Conservation (phyloP, 2,113 vertebrate species). For the Etheostoma cragini region DNA sequence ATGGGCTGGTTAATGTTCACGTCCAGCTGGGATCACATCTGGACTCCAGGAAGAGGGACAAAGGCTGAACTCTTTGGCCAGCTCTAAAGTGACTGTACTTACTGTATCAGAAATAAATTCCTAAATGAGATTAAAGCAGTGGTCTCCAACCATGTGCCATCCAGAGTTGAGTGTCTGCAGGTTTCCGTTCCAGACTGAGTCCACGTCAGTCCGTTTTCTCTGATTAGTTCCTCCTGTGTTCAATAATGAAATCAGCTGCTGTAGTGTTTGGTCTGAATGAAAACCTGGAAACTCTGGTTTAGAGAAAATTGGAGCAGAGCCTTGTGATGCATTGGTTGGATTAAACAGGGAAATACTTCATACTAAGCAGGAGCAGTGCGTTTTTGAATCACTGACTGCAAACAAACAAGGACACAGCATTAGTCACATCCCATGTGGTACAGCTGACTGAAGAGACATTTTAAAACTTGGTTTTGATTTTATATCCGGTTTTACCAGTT, state of each 20-base stretch:
- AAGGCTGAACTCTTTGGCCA: slow-evolving; percentile 44
- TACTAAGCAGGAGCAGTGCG: neutral
- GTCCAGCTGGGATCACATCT: slow-evolving; percentile 75
- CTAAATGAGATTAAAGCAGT: neutral
- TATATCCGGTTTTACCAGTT: neutral
- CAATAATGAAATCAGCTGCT: slow-evolving; percentile 19
- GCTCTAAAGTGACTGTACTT: neutral
- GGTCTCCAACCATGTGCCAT: slow-evolving; percentile 27
- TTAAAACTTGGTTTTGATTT: neutral
- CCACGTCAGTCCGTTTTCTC: neutral
- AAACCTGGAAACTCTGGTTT: slow-evolving; percentile 9
- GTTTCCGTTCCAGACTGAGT: slow-evolving; percentile 12
- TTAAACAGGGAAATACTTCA: neutral
- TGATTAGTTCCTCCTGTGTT: slow-evolving; percentile 26
- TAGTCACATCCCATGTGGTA: neutral
- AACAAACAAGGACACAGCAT: neutral
- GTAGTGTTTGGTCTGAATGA: slow-evolving; percentile 9
- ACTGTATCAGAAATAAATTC: slow-evolving; percentile 32
- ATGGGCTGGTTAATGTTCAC: slow-evolving; percentile 53
- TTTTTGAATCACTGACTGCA: neutral
- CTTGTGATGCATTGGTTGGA: neutral
- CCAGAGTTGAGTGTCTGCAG: slow-evolving; percentile 34
- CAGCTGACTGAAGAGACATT: neutral
- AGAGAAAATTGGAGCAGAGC: neutral
- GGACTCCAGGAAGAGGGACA: slow-evolving; percentile 57